Conservation (phyloP, 2,797 vertebrate species). For the Oreochromis grahami region DNA sequence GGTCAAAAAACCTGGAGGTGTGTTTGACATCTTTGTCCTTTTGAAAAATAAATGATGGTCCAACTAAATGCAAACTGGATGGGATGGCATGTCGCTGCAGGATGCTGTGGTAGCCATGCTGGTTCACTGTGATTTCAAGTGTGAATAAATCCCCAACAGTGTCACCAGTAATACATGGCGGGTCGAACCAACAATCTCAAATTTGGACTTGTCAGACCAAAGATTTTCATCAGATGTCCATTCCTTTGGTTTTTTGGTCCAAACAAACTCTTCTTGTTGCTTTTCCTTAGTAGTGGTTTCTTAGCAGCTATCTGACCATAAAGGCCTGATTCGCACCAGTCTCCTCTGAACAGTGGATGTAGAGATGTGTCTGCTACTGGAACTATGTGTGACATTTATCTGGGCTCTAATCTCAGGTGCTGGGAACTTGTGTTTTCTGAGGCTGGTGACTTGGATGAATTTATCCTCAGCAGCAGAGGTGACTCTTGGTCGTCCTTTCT, state of each 20-base stretch:
- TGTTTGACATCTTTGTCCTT: not conserved
- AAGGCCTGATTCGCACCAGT: not conserved
- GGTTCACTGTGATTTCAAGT: not conserved
- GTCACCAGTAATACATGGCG: not conserved
- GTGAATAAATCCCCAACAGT: not conserved
- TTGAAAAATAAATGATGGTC: not conserved
- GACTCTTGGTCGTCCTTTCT: not conserved
- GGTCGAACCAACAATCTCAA: not conserved
- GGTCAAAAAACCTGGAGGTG: not conserved
- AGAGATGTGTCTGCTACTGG: not conserved
- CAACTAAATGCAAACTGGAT: not conserved
- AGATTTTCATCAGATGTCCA: not conserved
- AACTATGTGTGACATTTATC: not conserved
- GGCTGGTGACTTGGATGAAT: not conserved
- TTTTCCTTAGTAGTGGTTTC: not conserved
- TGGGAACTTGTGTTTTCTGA: not conserved
- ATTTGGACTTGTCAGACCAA: not conserved
- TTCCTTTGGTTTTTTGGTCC: not conserved
- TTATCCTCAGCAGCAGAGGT: not conserved
- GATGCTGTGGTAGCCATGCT: not conserved
- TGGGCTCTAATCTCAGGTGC: not conserved
- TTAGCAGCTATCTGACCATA: not conserved
- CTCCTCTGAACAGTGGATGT: not conserved
- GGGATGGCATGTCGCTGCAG: not conserved
- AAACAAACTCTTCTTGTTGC: not conserved